phyloP scores from a whole-genome alignment of 2,797 vertebrate species.

The Enteromius treurensis region DNA sequence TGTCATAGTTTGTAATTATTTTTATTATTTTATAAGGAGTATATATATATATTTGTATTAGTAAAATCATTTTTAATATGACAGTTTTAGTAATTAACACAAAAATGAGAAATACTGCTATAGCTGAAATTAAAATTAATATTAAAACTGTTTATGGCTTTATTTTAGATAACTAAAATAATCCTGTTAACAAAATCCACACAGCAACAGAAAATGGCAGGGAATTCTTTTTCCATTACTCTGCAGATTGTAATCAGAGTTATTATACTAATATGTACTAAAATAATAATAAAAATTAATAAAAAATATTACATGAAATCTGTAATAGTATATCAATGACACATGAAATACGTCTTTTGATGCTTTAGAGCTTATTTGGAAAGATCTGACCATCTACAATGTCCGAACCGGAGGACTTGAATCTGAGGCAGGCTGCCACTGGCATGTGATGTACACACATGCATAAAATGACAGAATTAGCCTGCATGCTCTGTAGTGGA shows the following conservation, averaged over 20 bases:
- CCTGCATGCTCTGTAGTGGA: constrained; percentile 21
- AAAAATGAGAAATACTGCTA: not conserved
- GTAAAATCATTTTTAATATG: no score
- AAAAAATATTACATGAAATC: not conserved
- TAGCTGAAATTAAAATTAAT: not conserved
- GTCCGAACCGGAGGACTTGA: not conserved
- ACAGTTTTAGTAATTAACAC: not conserved
- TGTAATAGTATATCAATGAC: not conserved
- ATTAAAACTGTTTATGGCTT: not conserved
- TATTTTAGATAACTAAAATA: not conserved
- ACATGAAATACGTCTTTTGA: not conserved
- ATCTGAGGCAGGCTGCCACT: constrained; percentile 8
- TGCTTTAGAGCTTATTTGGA: not conserved
- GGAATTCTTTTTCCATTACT: not conserved
- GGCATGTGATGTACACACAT: constrained; percentile 29
- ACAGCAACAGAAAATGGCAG: not conserved
- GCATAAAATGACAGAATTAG: constrained; percentile 30
- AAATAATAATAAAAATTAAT: not conserved
- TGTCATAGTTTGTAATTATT: not conserved
- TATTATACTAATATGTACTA: not conserved
- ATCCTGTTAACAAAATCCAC: not conserved
- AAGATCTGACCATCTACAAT: not conserved
- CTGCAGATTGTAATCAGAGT: not conserved
- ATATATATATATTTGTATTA: no score
- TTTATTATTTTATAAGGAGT: no score